Evolutionary conservation across 2,888 invertebrate species (phyloP).

Genomic region (Sphecodes monilicornis): DNA sequence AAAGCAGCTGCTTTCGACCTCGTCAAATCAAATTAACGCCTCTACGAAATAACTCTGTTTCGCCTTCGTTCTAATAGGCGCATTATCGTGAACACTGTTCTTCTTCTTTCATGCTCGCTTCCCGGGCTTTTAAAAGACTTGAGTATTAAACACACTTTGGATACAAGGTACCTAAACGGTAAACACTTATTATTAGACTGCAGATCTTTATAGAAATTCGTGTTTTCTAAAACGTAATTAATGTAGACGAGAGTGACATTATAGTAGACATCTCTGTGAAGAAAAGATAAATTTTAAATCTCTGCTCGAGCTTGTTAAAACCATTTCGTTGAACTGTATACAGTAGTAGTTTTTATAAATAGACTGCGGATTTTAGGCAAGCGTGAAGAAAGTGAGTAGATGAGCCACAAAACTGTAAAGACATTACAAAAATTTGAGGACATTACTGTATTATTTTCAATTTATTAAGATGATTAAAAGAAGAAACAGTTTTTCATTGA

Average conservation of each 20-base stretch:
- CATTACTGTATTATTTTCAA: too few relatives aligned
- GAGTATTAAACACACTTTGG: background rate
- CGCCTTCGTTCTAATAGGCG: background rate
- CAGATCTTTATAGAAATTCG: background rate
- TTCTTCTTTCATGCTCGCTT: background rate
- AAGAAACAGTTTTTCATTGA: too few relatives aligned
- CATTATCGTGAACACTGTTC: background rate
- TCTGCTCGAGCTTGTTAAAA: too few relatives aligned
- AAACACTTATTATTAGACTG: background rate
- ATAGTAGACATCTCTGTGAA: background rate
- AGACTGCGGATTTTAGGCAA: background rate
- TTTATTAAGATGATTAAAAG: too few relatives aligned
- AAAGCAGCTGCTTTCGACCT: background rate
- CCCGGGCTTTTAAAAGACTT: background rate
- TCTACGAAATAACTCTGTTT: conserved; percentile 4
- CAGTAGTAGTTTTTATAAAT: background rate
- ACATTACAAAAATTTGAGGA: too few relatives aligned
- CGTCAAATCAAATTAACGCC: background rate
- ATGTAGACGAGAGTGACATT: background rate
- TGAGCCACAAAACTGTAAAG: too few relatives aligned
- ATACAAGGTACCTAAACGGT: background rate
- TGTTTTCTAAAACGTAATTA: background rate
- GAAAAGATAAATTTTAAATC: too few relatives aligned
- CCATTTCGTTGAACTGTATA: too few relatives aligned
- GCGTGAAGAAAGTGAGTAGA: background rate